Percentiles rank a stretch among this genome's conserved stretches.
These are phyloP conservation scores for Anguilla japonica DNA, from an alignment of 2,113 vertebrate species.

Conservation along the genomic window DNA sequence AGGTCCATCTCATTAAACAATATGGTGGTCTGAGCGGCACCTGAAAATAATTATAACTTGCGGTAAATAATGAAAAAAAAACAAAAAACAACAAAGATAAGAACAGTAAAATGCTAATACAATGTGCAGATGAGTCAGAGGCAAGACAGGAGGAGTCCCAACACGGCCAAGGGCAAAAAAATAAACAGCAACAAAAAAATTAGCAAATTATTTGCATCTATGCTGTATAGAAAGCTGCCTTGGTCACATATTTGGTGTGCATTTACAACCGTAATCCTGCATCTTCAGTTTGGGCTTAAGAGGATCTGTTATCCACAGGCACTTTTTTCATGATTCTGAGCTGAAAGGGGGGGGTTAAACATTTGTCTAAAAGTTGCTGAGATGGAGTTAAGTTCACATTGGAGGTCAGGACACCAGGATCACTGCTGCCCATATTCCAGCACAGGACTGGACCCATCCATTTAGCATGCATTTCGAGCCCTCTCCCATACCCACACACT, in stretches of 20 bases:
- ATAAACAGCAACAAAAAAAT: not conserved
- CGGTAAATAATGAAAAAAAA: not conserved
- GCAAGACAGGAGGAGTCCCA: not conserved
- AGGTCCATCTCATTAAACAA: not conserved
- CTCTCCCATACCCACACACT: too few relatives aligned
- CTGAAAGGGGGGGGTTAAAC: too few relatives aligned
- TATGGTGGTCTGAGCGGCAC: not conserved
- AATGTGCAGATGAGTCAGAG: not conserved
- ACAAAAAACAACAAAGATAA: not conserved
- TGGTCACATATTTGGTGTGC: not conserved
- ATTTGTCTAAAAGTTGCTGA: too few relatives aligned
- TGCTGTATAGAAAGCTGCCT: not conserved
- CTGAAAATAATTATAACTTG: not conserved
- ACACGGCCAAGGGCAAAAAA: not conserved
- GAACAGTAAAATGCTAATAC: not conserved
- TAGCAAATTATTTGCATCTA: too few relatives aligned
- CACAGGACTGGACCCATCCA: too few relatives aligned
- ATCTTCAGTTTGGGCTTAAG: not conserved
- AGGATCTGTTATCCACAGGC: not conserved
- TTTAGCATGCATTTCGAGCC: too few relatives aligned
- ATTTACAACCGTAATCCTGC: not conserved
- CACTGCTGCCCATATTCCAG: too few relatives aligned
- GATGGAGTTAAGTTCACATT: too few relatives aligned
- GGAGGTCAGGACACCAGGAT: too few relatives aligned
- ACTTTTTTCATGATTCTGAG: not conserved